These are phyloP conservation scores for Lytechinus pictus DNA, from an alignment of 35 echinoderm and acorn worm genomes.

Conservation along the genomic window DNA sequence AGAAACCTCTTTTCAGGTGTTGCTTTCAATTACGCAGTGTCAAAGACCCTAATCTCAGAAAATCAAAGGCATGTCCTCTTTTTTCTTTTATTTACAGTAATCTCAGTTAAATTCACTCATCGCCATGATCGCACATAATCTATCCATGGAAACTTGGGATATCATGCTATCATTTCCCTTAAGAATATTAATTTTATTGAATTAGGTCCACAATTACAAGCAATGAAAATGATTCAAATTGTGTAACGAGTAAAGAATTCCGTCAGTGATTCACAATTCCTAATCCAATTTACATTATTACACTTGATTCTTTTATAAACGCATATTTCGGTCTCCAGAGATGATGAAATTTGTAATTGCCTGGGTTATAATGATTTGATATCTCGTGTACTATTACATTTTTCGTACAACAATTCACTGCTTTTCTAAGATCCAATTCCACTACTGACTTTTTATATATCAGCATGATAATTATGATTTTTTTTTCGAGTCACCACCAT, in stretches of 20 bases:
- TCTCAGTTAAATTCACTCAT: neutral
- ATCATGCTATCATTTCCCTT: neutral
- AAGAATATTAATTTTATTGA: neutral
- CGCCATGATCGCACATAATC: neutral
- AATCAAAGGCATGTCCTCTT: neutral
- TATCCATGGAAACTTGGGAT: neutral
- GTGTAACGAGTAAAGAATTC: too few relatives aligned
- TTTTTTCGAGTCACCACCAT: too few relatives aligned
- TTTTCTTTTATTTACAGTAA: neutral
- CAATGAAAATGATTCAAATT: neutral
- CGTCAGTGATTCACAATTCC: neutral
- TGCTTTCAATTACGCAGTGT: neutral
- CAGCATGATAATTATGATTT: too few relatives aligned
- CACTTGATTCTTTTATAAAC: neutral
- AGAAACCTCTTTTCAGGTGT: neutral
- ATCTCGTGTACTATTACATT: too few relatives aligned
- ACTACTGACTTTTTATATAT: too few relatives aligned
- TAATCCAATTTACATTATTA: neutral
- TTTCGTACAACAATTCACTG: too few relatives aligned
- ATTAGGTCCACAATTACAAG: neutral
- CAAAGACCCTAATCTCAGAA: conserved; percentile 3
- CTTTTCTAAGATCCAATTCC: too few relatives aligned
- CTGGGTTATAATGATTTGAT: too few relatives aligned
- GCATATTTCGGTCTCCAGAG: neutral
- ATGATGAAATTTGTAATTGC: neutral